Conservation (phyloP, 2,797 vertebrate genomes). For the Chelidonichthys spinosus region DNA sequence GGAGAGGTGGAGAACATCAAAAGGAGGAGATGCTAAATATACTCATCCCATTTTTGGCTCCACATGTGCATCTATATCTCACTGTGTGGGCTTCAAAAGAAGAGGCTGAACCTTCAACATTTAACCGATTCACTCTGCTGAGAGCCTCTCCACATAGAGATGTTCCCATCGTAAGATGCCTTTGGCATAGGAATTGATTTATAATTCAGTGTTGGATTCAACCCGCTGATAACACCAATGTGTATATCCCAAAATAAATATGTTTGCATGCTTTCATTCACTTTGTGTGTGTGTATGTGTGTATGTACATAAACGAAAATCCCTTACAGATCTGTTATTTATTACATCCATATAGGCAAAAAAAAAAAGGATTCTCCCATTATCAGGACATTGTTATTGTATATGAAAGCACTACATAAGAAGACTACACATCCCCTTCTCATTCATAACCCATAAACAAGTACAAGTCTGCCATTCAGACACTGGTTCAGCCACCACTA, state of each 20-base stretch:
- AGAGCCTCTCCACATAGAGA: conserved; percentile 43
- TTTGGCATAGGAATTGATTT: conserved; percentile 38
- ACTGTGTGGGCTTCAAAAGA: conserved; percentile 65
- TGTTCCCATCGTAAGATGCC: conserved; percentile 18
- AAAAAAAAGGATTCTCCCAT: no score
- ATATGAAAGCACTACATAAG: no score
- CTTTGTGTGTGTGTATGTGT: background rate
- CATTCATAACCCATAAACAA: no score
- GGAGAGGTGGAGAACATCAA: conserved; percentile 62
- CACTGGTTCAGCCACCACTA: no score
- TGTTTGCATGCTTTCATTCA: background rate
- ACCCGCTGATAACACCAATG: conserved; percentile 2
- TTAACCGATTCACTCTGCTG: conserved; percentile 57
- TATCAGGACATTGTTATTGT: no score
- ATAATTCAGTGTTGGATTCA: conserved; percentile 40
- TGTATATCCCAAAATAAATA: background rate
- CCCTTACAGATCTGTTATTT: no score
- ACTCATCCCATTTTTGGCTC: conserved; percentile 69
- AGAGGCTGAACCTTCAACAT: conserved; percentile 51
- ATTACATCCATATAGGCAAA: no score
- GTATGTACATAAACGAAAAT: no score
- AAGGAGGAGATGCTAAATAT: conserved; percentile 75
- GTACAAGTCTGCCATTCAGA: no score
- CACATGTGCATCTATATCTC: conserved; percentile 65
- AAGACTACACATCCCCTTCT: no score